A percentile compares a stretch with the other conserved stretches of the same genome.
These are phyloP conservation scores for Dicrostonyx torquatus DNA, from an alignment of 2,797 vertebrate species.

Conservation along the genomic window DNA sequence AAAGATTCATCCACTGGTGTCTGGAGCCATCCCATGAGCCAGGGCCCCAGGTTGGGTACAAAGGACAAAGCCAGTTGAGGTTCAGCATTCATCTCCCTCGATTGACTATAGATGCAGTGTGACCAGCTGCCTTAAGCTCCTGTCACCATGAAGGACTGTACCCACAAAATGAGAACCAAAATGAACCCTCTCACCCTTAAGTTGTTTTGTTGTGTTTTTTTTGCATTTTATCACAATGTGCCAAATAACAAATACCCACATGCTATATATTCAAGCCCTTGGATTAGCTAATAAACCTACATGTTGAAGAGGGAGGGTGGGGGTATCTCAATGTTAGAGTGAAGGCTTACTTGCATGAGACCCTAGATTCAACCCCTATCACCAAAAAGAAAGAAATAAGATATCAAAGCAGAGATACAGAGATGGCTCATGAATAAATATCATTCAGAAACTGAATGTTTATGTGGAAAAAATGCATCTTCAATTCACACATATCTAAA, in stretches of 20 bases:
- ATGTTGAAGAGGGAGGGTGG: background rate
- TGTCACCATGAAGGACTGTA: too few species aligned
- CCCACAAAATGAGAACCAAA: background rate
- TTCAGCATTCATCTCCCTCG: background rate
- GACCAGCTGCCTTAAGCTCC: background rate
- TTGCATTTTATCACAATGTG: background rate
- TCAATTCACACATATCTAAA: background rate
- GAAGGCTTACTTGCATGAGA: background rate
- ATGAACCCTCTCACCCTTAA: too few species aligned
- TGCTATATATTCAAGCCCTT: background rate
- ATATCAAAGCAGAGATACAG: background rate
- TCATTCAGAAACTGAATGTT: background rate
- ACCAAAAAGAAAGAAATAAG: background rate
- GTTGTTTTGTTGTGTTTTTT: background rate
- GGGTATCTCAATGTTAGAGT: background rate
- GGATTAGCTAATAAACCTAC: accelerated
- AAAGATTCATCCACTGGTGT: background rate
- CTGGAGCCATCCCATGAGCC: too few species aligned
- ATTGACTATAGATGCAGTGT: background rate
- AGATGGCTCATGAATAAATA: background rate
- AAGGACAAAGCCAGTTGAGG: background rate
- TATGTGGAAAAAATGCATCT: background rate
- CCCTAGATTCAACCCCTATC: background rate
- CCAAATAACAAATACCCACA: background rate
- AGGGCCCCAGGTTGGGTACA: background rate